Percentiles rank a stretch among this genome's conserved stretches.
These are phyloP conservation scores for Heliopora coerulea DNA, from an alignment of 92 coral and sea anemone species.

Conservation along the genomic window DNA sequence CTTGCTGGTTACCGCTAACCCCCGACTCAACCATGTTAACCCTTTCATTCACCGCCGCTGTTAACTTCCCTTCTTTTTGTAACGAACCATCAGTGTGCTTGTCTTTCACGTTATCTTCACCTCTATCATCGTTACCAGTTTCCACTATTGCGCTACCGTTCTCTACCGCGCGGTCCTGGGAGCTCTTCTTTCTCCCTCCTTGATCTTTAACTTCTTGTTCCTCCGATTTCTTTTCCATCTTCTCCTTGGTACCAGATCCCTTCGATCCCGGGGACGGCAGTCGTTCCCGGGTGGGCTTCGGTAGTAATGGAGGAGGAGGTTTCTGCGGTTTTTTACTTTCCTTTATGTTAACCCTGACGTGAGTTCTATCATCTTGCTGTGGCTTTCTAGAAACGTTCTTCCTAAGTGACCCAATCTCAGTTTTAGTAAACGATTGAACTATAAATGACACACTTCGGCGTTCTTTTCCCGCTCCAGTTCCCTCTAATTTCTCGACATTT, in stretches of 20 bases:
- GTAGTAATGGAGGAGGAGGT: background rate
- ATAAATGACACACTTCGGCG: slow-evolving; percentile 4
- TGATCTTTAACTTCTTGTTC: background rate
- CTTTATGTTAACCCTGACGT: background rate
- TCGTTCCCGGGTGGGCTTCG: slow-evolving; percentile 20
- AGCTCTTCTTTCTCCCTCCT: too few relatives aligned
- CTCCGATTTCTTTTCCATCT: background rate
- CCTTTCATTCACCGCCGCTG: background rate
- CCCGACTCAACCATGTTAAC: background rate
- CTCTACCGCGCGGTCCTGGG: too few relatives aligned
- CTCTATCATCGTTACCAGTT: background rate
- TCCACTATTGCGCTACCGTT: background rate
- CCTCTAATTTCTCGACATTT: background rate
- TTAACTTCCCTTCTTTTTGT: too few relatives aligned
- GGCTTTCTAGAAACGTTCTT: background rate
- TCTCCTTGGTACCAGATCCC: background rate
- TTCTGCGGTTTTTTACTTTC: background rate
- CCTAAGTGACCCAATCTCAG: slow-evolving; percentile 33
- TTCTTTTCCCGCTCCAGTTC: background rate
- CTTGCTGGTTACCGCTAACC: too few relatives aligned
- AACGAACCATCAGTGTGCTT: too few relatives aligned
- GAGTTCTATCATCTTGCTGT: background rate
- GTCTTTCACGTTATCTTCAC: background rate
- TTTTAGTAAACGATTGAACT: slow-evolving; percentile 30
- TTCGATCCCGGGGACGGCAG: slow-evolving; percentile 3